phyloP scores from a whole-genome alignment of 2,888 invertebrate species.

The Serrognathus titanus region DNA sequence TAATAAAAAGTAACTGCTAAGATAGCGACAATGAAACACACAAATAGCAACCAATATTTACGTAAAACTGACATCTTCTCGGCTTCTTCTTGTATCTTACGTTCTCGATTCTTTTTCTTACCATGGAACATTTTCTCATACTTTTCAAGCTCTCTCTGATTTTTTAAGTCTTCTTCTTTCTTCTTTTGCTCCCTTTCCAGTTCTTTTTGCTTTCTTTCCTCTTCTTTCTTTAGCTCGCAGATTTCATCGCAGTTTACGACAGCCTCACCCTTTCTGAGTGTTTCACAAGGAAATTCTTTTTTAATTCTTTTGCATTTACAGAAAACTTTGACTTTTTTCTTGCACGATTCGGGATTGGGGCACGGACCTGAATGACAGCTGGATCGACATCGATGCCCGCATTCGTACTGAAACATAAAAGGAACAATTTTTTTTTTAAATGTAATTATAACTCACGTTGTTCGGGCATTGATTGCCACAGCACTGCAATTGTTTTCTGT shows the following conservation, averaged over 20 bases:
- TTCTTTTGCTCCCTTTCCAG: conserved; percentile 56
- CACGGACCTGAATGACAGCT: conserved; percentile 74
- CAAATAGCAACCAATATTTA: conserved; percentile 47
- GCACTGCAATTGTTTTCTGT: conserved; percentile 44
- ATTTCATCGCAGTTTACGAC: conserved; percentile 61
- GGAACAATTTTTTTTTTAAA: conserved; percentile 8
- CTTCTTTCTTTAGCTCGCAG: conserved; percentile 59
- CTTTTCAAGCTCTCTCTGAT: conserved; percentile 69
- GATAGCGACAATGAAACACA: conserved; percentile 31
- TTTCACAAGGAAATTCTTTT: conserved; percentile 67
- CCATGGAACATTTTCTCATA: conserved; percentile 71
- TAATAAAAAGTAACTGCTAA: conserved; percentile 8
- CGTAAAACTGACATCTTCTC: conserved; percentile 41
- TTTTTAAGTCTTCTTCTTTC: conserved; percentile 64
- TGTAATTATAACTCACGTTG: conserved; percentile 47
- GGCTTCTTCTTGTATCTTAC: conserved; percentile 44
- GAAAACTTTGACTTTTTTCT: conserved; percentile 72
- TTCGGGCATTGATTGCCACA: conserved; percentile 87
- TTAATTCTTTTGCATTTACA: conserved; percentile 78
- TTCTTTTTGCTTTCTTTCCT: conserved; percentile 54
- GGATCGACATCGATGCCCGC: conserved; percentile 78
- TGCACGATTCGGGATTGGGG: conserved; percentile 63
- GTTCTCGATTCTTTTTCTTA: conserved; percentile 58
- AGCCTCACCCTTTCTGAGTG: conserved; percentile 51
- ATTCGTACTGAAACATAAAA: conserved; percentile 60